Conservation (phyloP, 2,888 invertebrate genomes). For the Cantharis flavilabris region DNA sequence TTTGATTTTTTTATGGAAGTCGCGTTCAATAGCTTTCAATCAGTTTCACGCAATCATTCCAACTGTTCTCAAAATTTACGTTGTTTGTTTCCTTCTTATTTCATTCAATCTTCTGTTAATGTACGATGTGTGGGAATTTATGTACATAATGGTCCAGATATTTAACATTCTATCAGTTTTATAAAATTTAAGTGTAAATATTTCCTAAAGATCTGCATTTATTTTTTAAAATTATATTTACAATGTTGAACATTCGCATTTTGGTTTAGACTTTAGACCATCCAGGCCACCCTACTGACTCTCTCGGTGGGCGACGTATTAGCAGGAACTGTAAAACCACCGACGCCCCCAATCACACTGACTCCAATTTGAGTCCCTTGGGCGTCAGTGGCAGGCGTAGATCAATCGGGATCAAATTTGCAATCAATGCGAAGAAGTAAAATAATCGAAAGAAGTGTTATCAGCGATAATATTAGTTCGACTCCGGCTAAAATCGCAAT, state of each 20-base stretch:
- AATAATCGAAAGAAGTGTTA: slow-evolving; percentile 60
- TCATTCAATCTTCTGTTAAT: not conserved
- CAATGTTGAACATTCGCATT: not conserved
- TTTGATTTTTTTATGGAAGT: not conserved
- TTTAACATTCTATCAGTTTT: not conserved
- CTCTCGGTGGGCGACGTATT: slow-evolving; percentile 58
- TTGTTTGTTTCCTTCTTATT: not conserved
- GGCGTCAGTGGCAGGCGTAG: slow-evolving; percentile 54
- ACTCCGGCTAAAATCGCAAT: slow-evolving; percentile 58
- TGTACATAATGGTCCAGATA: not conserved
- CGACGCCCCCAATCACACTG: slow-evolving; percentile 46
- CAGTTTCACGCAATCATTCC: not conserved
- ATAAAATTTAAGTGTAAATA: not conserved
- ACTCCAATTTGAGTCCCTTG: slow-evolving; percentile 51
- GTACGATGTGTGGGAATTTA: not conserved
- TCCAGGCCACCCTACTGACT: slow-evolving; percentile 64
- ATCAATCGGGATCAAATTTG: slow-evolving; percentile 54
- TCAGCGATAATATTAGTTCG: slow-evolving; percentile 58
- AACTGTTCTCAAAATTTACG: not conserved
- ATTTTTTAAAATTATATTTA: not conserved
- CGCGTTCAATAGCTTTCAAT: not conserved
- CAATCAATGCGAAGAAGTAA: slow-evolving; percentile 62
- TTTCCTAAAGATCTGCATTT: not conserved
- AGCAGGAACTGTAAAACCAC: slow-evolving; percentile 49
- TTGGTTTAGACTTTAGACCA: slow-evolving; percentile 54